A percentile compares a stretch with the other conserved stretches of the same genome.
These are phyloP conservation scores for Esox masquinongy DNA, from an alignment of 2,797 vertebrate species.

Conservation along the genomic window DNA sequence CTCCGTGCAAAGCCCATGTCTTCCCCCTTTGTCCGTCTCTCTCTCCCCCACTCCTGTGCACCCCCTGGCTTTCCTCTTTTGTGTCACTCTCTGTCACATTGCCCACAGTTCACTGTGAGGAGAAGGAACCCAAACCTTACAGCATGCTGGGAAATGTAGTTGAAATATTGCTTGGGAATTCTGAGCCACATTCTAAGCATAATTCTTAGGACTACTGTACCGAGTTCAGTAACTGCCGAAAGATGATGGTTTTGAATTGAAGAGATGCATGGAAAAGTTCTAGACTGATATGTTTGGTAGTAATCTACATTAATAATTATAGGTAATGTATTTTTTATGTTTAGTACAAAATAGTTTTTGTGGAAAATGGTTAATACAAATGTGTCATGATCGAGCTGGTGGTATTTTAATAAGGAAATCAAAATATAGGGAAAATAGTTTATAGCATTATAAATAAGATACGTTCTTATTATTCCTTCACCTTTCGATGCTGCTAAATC, in stretches of 20 bases:
- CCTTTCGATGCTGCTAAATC: conserved; percentile 65
- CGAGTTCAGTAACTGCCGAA: conserved; percentile 40
- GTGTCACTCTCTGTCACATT: conserved; percentile 77
- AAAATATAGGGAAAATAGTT: conserved; percentile 67
- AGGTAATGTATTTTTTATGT: background rate
- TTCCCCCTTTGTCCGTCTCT: conserved; percentile 78
- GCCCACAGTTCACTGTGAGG: conserved; percentile 73
- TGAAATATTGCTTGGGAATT: conserved; percentile 36
- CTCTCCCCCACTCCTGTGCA: conserved; percentile 72
- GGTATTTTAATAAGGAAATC: conserved; percentile 54
- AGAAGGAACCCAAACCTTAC: conserved; percentile 72
- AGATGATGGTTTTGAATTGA: conserved; percentile 30
- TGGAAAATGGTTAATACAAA: conserved; percentile 43
- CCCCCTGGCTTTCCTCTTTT: conserved; percentile 79
- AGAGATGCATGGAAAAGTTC: background rate
- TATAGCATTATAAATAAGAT: conserved; percentile 77
- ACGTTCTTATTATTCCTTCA: conserved; percentile 73
- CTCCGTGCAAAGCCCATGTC: conserved; percentile 83
- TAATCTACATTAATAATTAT: background rate
- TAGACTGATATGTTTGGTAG: background rate
- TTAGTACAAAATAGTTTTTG: conserved; percentile 13
- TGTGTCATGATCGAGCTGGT: conserved; percentile 37
- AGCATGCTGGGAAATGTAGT: conserved; percentile 84
- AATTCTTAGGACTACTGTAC: conserved; percentile 33
- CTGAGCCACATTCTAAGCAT: conserved; percentile 36